Base-by-base conservation (phyloP, 2,797 vertebrate genomes). In the Eptatretus atami region DNA sequence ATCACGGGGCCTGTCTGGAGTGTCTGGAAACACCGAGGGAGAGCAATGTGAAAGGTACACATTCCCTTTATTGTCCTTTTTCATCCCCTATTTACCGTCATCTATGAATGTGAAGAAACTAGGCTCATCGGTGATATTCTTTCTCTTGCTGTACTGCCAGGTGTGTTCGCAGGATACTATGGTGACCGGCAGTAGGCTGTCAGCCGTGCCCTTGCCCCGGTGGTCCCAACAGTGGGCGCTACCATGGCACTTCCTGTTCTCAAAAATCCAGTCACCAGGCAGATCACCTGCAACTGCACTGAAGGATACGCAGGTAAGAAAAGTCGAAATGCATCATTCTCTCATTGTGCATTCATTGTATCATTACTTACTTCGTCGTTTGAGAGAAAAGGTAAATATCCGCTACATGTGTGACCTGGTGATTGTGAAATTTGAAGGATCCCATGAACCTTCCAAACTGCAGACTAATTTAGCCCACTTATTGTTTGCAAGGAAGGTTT, bases 121-220 rank as follows among this genome's bases (percentile, higher is more conserved):
- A 12, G 11, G 15, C 55, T n/a, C n/a, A 15, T 64, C 65, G 9
- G 5, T 19, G 12, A 54, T 65, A 8, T 4, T 44, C 11, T 44
- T 24, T 55, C 3, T 3, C 1, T 1, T 6, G 63, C 60, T 0
- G 0, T 64, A 53, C 15, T 63, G 2, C 1, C 65, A 86, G 83
- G 24, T 86, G 82, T 71, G 67, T 74, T 65, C 73, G n/a, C 83
- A 0, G 79, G 81, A 52, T 87, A 80, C 72, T 83, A 77, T 1
- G 81, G 84, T 65, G 78, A 86, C 72, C 85, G 0, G 71, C 79
- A 53, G 73, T 87, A 63, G 82, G 81, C 61, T 92, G 82, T 67
- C 77, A 76, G 10, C 82, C 81, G 6, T 94, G 83, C 64, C 78
- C 80, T 12, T 90, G 82, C 65, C 83, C 82, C 0, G 78, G 82